phyloP scores from a whole-genome alignment of 2,888 invertebrate genomes.

The Drepana falcataria region DNA sequence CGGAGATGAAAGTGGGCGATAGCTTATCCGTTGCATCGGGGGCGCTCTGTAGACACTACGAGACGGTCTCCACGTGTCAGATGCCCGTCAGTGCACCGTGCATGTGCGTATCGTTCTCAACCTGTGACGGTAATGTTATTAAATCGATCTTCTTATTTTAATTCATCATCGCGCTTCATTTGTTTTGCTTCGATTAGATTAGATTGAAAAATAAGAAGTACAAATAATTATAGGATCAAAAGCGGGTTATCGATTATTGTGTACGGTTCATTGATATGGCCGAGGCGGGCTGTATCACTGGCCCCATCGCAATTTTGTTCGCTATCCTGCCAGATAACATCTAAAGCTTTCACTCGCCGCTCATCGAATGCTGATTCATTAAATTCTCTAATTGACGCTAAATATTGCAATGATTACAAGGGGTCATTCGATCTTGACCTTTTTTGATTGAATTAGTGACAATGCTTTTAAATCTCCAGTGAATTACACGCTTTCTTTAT shows the following conservation, averaged over 20 bases:
- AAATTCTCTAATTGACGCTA: constrained; percentile 65
- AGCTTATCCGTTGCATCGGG: constrained; percentile 41
- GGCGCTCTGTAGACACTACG: constrained; percentile 28
- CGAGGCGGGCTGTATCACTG: constrained; percentile 24
- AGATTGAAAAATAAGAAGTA: constrained; percentile 25
- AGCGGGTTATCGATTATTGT: constrained; percentile 30
- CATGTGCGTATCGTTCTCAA: constrained; percentile 9
- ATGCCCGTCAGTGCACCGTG: constrained; percentile 47
- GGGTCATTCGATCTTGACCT: constrained; percentile 60
- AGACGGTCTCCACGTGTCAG: constrained; percentile 48
- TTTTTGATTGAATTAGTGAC: constrained; percentile 53
- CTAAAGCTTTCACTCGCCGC: constrained; percentile 60
- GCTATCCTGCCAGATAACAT: constrained; percentile 52
- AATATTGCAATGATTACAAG: constrained; percentile 47
- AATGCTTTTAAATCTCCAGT: constrained; percentile 31
- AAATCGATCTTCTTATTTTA: constrained; percentile 16
- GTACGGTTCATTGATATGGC: constrained; percentile 28
- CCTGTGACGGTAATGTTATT: constrained; percentile 3
- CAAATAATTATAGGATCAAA: constrained; percentile 26
- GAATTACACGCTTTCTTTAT: constrained; percentile 7
- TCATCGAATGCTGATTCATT: constrained; percentile 57
- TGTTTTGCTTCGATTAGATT: constrained; percentile 31
- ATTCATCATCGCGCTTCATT: constrained; percentile 37
- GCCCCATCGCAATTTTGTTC: constrained; percentile 36
- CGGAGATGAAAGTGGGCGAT: constrained; percentile 73